Evolutionary conservation across 1,140 invertebrate species (phyloP), one percentile per base, ranked within the genome.

Genomic region (Globodera rostochiensis): DNA sequence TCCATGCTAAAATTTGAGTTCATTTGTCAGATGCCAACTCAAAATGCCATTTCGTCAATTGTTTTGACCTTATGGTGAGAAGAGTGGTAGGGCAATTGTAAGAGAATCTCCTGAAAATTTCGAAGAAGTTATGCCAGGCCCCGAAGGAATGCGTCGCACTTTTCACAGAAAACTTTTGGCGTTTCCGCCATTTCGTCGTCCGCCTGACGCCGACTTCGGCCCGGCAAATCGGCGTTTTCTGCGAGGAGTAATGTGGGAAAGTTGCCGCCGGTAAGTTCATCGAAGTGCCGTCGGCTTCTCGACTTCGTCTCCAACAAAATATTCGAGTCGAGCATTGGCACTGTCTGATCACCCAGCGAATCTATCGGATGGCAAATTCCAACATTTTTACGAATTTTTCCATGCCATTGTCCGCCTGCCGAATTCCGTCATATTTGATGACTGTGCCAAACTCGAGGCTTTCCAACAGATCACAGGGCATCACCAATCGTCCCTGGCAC

Each of bases 71-170:
- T 11, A 87, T 88, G 0, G 86, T 87, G 25, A 87, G 78, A 11
- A 88, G 73, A 73, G 84, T 74, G 5, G 86, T 87, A 7, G 86
- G 86, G 77, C 86, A 87, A 64, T 87, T 86, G 79, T 87, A 87
- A 60, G 81, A 82, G 79, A 86, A 88, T n/a, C 82, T 79, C 53
- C 83, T 86, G 70, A 57, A 25, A 83, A 74, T 60, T 21, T 11
- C 8, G 13, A 67, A 21, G 8, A 67, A 76, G 1, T 64, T 64
- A 19, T 76, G 47, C 57, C 57, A 13, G 0, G 21, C 46, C n/a
- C 11, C 5, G 21, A 79, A 49, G 19, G 49, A 36, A 9, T 60
- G 36, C 9, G n/a, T 8, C 36, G 45, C 7, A 78, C 77, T 78
- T 78, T 78, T 78, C 77, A 8, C 77, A 78, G 47, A 78, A 49